Percentiles rank a stretch among this genome's conserved stretches.
phyloP scores from a whole-genome alignment of 2,797 vertebrate species.

The Darevskia nairensis region DNA sequence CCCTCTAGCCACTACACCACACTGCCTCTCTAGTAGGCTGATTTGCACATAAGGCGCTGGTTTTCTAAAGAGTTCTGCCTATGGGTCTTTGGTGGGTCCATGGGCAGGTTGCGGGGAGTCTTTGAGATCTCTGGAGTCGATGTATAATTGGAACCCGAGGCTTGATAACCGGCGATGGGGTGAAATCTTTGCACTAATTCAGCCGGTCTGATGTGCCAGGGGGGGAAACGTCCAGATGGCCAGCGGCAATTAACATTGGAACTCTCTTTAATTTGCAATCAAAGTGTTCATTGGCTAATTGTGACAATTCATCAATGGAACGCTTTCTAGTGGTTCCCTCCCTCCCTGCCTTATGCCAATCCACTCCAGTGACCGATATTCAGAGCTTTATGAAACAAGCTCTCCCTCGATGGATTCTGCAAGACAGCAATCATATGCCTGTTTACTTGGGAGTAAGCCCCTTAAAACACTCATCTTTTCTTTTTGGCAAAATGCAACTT shows the following conservation, averaged over 20 bases:
- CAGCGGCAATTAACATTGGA: neutral
- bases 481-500: neutral
- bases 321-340: neutral
- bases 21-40: no score
- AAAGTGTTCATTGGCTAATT: neutral
- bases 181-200: neutral
- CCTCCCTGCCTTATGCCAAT: neutral
- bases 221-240: neutral
- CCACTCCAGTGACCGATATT: neutral
- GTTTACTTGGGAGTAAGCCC: neutral
- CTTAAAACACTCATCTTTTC: neutral
- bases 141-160: neutral
- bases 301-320: neutral
- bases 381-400: neutral
- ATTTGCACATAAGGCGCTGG: no score
- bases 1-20: no score
- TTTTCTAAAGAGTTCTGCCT: neutral
- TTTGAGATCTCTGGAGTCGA: neutral
- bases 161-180: neutral
- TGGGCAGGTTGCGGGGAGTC: no score
- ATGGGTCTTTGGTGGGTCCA: no score
- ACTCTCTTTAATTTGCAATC: slow-evolving; percentile 1
- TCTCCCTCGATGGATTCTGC: neutral
- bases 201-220: neutral
- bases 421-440: neutral